A percentile compares a stretch with the other conserved stretches of the same genome.
Evolutionary conservation across 2,113 vertebrate genomes (phyloP).

Genomic region (Clarias gariepinus): DNA sequence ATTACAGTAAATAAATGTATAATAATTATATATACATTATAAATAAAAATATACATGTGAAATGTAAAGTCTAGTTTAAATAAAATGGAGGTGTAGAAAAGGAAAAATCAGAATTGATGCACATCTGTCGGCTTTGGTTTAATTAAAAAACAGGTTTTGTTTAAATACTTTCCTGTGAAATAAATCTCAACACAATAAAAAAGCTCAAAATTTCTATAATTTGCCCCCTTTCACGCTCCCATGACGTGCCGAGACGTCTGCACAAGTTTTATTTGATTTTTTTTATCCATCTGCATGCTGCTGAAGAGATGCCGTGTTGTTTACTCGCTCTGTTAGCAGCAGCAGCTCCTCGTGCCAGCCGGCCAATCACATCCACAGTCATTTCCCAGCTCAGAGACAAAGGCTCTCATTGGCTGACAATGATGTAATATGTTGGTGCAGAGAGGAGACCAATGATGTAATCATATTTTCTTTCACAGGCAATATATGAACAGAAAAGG

Average conservation of each 20-base stretch:
- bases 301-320: slow-evolving; percentile 7
- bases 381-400: slow-evolving; percentile 65
- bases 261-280: not conserved
- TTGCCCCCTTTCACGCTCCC: not conserved
- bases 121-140: no score
- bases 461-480: slow-evolving; percentile 73
- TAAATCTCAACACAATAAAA: no score
- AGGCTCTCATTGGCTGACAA: slow-evolving; percentile 70
- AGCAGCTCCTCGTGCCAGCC: slow-evolving; percentile 27
- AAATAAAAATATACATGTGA: no score
- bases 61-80: no score
- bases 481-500: slow-evolving; percentile 99
- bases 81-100: no score
- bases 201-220: not conserved
- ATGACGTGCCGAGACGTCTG: not conserved
- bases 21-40: no score
- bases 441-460: slow-evolving; percentile 56
- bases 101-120: no score
- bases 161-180: no score
- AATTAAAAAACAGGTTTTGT: no score
- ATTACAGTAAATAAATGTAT: no score
- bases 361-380: slow-evolving; percentile 75
- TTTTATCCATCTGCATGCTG: not conserved
- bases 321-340: slow-evolving; percentile 35
- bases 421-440: slow-evolving; percentile 77